Evolutionary conservation across 2,888 invertebrate genomes (phyloP), one percentile per base, ranked within the genome.

Genomic region (Pristionchus mayeri): DNA sequence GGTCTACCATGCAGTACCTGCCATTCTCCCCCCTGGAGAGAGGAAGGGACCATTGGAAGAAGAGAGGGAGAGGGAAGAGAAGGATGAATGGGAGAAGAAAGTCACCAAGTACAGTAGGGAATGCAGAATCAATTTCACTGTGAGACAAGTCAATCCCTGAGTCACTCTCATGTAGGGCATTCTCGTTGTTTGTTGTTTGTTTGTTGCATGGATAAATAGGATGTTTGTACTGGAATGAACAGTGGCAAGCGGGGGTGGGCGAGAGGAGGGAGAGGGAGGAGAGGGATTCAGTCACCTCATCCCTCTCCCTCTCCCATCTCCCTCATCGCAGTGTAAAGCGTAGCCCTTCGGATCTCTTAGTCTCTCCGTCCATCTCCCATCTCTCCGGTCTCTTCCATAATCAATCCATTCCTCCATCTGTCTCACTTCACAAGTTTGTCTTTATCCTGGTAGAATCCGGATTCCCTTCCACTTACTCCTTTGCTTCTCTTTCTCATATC

Each of bases 1-100:
- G 2, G 96, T 96, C 89, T 98, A 97, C 93, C 99, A 99, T 93
- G 98, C 97, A 3, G 96, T 99, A 0, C 98, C 98, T 1, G 95
- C 95, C 93, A 96, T 99, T 91, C 67, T 83, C 34, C 83, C 83
- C 7, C 27, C 50, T 24, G 71, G 71, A 67, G 87, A 88, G 9
- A 83, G 81, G 44, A 87, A 78, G 54, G 84, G 81, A n/a, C 85
- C 84, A 44, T 83, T 52, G 13, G 93, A 93, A 57, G 86, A 86
- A 9, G 85, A 84, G n/a, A 81, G 85, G 85, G 86, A 78, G 57
- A 54, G 18, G 24, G 21, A 79, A 13, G 37, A 24, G 18, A 40
- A 24, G 4, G 81, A 81, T 60, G 95, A 95, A 91, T 92, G 81
- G 44, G 93, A 86, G 48, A 48, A 75, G 63, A 37, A 78, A 60